These are phyloP conservation scores for Lasioglossum figueresi DNA, from an alignment of 2,888 invertebrate species.

Conservation along the genomic window DNA sequence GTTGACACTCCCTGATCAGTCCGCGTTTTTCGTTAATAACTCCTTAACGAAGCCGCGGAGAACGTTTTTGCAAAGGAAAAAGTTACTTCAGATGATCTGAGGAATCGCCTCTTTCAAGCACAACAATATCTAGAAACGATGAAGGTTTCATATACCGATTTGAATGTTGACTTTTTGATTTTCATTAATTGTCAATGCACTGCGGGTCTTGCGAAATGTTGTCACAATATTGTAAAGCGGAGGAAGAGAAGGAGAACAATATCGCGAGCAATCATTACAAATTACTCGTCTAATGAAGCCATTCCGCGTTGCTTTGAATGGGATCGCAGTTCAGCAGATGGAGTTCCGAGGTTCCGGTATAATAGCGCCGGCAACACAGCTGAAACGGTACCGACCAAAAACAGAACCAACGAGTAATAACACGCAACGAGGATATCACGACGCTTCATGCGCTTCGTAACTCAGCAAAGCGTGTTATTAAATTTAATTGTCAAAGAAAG, in stretches of 20 bases:
- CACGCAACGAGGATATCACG: constrained; percentile 1
- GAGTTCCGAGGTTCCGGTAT: background rate
- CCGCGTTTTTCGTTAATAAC: too few relatives aligned
- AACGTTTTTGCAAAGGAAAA: too few relatives aligned
- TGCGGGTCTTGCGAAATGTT: background rate
- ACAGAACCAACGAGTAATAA: constrained; percentile 24
- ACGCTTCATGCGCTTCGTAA: constrained; percentile 22
- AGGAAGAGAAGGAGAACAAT: background rate
- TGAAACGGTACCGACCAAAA: background rate
- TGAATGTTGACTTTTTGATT: background rate
- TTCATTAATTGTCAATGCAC: background rate
- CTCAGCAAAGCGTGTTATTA: constrained; percentile 37
- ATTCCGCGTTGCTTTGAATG: background rate
- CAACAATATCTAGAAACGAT: too few relatives aligned
- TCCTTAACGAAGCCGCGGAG: too few relatives aligned
- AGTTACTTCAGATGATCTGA: too few relatives aligned
- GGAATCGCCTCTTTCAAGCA: too few relatives aligned
- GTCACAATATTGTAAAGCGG: background rate
- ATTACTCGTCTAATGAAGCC: background rate
- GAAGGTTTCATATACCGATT: too few relatives aligned
- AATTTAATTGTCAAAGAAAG: constrained; percentile 56
- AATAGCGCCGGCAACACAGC: background rate
- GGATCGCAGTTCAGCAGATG: background rate
- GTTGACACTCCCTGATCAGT: too few relatives aligned
- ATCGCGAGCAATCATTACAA: background rate